Evolutionary conservation across 2,113 vertebrate genomes (phyloP).

Genomic region (Hucho hucho): DNA sequence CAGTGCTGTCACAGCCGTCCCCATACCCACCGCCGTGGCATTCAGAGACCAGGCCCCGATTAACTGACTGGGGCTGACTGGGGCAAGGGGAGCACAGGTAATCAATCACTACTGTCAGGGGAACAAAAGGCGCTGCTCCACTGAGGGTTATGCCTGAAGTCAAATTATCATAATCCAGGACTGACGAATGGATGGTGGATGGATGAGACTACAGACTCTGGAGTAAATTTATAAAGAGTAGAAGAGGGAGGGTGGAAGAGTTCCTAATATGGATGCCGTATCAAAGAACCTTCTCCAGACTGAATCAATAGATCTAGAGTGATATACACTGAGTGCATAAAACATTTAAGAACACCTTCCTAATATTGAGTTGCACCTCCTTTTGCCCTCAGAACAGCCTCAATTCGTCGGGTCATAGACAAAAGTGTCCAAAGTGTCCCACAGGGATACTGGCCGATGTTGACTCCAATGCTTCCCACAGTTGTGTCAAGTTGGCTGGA

Average conservation of each 20-base stretch:
- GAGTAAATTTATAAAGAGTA: background rate
- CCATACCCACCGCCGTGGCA: background rate
- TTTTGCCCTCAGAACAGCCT: too few species aligned
- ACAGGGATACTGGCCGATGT: too few species aligned
- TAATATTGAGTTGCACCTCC: too few species aligned
- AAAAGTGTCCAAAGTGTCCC: too few species aligned
- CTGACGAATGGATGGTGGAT: background rate
- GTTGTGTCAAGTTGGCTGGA: too few species aligned
- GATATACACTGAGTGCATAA: too few species aligned
- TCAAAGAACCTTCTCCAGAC: background rate
- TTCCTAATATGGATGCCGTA: background rate
- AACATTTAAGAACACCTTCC: too few species aligned
- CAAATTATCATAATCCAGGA: constrained; percentile 48
- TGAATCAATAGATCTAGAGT: background rate
- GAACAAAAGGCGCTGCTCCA: constrained; percentile 37
- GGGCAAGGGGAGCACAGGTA: constrained; percentile 32
- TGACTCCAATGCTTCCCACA: too few species aligned
- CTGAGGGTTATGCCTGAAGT: constrained; percentile 16
- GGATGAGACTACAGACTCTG: constrained; percentile 30
- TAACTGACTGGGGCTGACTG: background rate
- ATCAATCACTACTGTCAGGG: constrained; percentile 60
- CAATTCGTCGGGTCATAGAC: too few species aligned
- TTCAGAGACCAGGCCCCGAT: background rate
- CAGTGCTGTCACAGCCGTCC: constrained; percentile 1
- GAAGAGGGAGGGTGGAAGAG: background rate